Percentiles rank a stretch among this genome's conserved stretches.
These are phyloP conservation scores for Hemicentrotus pulcherrimus DNA, from an alignment of 35 echinoderm and acorn worm genomes.

Conservation along the genomic window DNA sequence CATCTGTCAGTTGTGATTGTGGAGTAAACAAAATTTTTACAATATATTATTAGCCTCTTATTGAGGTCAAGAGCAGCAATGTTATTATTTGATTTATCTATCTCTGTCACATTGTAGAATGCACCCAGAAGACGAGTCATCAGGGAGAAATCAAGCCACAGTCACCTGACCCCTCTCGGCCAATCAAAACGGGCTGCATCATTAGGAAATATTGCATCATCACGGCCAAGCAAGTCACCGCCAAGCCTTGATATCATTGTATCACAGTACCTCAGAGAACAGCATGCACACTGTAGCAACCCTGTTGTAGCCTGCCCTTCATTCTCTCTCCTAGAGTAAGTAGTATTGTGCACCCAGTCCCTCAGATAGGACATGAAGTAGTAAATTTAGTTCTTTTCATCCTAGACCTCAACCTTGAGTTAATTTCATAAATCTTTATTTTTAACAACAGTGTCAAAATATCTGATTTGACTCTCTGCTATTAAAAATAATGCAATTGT, in stretches of 20 bases:
- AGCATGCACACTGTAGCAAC: conserved; percentile 94
- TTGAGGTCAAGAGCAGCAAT: no score
- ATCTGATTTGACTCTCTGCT: not conserved
- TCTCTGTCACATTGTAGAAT: conserved; percentile 13
- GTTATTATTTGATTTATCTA: not conserved
- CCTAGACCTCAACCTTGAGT: not conserved
- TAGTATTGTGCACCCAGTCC: not conserved
- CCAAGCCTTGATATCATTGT: conserved; percentile 86
- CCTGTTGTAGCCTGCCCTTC: conserved; percentile 91
- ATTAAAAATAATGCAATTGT: not conserved
- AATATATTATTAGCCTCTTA: no score
- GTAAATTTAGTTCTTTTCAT: not conserved
- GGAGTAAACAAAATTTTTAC: no score
- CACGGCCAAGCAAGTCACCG: conserved; percentile 60
- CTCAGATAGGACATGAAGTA: not conserved
- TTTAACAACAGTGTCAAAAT: not conserved
- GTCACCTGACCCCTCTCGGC: conserved; percentile 19
- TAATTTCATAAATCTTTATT: not conserved
- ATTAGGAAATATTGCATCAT: not conserved
- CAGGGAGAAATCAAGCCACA: conserved; percentile 71
- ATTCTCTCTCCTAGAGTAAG: conserved; percentile 95
- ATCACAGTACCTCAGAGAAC: conserved; percentile 84
- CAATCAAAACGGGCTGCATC: conserved; percentile 15
- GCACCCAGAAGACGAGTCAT: conserved; percentile 60
- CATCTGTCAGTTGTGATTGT: no score